These are phyloP conservation scores for Bovichtus diacanthus DNA, from an alignment of 2,797 vertebrate genomes.

Conservation along the genomic window DNA sequence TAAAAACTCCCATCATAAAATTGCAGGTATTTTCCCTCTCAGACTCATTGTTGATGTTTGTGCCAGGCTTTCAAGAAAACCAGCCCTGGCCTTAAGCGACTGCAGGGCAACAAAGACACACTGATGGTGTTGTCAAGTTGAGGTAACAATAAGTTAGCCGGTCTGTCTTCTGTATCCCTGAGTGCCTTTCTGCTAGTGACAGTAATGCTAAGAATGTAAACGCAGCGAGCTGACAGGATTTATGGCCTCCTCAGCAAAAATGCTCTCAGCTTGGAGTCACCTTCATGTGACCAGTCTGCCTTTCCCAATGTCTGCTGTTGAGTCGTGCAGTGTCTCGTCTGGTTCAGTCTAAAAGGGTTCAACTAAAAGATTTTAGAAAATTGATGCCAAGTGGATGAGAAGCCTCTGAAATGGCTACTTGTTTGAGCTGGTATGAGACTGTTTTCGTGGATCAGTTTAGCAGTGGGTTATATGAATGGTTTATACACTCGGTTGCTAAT, in stretches of 20 bases:
- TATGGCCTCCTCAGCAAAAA: constrained; percentile 63
- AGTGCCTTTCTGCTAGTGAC: constrained; percentile 39
- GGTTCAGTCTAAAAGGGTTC: neutral
- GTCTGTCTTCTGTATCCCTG: constrained; percentile 31
- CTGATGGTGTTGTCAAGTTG: constrained; percentile 19
- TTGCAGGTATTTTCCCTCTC: neutral
- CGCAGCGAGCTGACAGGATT: constrained; percentile 46
- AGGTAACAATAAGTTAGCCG: constrained; percentile 19
- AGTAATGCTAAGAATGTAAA: constrained; percentile 74
- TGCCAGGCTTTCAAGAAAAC: constrained; percentile 22
- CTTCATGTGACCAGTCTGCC: constrained; percentile 52
- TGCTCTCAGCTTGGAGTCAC: constrained; percentile 51
- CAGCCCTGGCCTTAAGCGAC: neutral
- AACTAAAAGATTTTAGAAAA: neutral
- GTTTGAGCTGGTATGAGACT: neutral
- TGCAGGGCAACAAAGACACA: neutral
- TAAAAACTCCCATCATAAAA: neutral
- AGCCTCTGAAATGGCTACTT: neutral
- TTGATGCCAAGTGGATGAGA: neutral
- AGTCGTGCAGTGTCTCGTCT: neutral
- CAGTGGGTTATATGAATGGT: neutral
- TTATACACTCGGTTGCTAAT: neutral
- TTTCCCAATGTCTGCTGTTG: constrained; percentile 29
- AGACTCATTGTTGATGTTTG: constrained; percentile 5
- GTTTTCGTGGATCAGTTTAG: neutral